These are phyloP conservation scores for Limnephilus rhombicus DNA, from an alignment of 2,888 invertebrate species.

Conservation along the genomic window DNA sequence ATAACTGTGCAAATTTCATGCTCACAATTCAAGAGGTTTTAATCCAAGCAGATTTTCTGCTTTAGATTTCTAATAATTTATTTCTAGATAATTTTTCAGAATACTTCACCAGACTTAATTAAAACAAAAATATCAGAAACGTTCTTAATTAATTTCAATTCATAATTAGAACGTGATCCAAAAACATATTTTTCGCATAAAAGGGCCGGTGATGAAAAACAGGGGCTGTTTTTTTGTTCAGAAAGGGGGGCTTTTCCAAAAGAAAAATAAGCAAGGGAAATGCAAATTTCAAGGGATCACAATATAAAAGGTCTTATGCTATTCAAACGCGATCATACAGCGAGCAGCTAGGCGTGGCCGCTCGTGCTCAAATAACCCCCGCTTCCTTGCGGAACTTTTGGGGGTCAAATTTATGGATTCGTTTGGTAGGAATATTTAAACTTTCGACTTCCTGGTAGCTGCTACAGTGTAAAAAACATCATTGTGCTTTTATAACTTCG, in stretches of 20 bases:
- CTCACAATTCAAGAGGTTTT: no score
- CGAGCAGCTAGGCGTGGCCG: background rate
- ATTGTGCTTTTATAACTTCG: background rate
- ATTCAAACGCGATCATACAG: background rate
- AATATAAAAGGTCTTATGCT: background rate
- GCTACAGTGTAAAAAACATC: background rate
- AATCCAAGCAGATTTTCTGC: no score
- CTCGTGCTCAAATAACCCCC: background rate
- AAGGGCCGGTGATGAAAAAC: background rate
- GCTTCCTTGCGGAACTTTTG: background rate
- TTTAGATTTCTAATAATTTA: background rate
- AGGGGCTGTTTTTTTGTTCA: background rate
- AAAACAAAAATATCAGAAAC: background rate
- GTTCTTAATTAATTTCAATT: background rate
- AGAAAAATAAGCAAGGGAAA: slow-evolving; percentile 2
- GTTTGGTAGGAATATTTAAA: background rate
- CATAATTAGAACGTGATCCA: background rate
- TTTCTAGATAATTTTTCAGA: background rate
- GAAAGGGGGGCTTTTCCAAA: background rate
- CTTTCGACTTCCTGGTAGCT: background rate
- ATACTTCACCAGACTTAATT: background rate
- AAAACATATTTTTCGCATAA: background rate
- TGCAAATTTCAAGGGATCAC: slow-evolving; percentile 6
- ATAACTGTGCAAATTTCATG: no score
- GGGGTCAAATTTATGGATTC: background rate